Evolutionary conservation across 2,888 invertebrate genomes (phyloP), one percentile per base, ranked within the genome.

Genomic region (Theretra japonica): DNA sequence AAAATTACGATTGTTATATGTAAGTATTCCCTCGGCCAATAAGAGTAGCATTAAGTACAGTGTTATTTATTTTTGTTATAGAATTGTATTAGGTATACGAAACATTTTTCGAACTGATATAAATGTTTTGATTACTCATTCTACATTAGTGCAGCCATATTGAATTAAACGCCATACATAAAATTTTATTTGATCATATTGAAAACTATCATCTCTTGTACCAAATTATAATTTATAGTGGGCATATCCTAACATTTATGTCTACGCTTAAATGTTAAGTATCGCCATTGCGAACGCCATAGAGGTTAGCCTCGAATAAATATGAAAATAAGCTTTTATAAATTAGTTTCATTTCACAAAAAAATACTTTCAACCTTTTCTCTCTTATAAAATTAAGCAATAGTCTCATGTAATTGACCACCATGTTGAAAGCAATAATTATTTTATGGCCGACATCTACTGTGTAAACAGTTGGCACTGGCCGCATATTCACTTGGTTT

Each of bases 281-380:
- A 83, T 82, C 77, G 87, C 82, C 84, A 85, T 85, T 88, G 86
- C 85, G 83, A 90, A 90, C 88, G 91, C 90, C 91, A 90, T 91
- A 90, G 89, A 90, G 90, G 88, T 84, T 82, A 81, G 80, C 90
- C 90, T 92, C 91, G 84, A 85, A 85, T 81, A 83, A 90, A 88
- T 88, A 90, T 86, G 87, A 48, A 65, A 82, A 80, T 80, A 81
- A 80, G 78, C 76, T 79, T 80, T 82, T 75, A 56, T 53, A 68
- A 71, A 28, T 48, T 72, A 0, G 72, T 79, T 79, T 82, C 71
- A 75, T 75, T 81, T 62, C 33, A n/a, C n/a, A n/a, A 17, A n/a
- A 41, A 41, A 41, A 41, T 2, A n/a, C 33, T 33, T 7, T 0
- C 33, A 33, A 7, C 6, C 11, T 15, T 41, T 41, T 15, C 11